phyloP scores from a whole-genome alignment of 2,797 vertebrate species.

The Peromyscus aztecus region DNA sequence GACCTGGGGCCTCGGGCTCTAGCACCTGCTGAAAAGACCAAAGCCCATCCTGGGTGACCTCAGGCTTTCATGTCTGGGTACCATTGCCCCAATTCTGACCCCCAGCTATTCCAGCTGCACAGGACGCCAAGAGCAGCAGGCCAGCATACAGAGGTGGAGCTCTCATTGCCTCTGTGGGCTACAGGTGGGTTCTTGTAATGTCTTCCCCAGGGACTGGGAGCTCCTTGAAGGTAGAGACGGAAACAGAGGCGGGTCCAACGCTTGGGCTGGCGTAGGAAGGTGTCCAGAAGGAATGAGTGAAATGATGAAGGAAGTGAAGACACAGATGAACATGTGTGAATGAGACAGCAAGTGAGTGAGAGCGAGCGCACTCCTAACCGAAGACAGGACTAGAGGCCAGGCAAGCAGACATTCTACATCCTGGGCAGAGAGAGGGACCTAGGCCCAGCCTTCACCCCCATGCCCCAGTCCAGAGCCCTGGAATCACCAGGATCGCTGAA shows the following conservation, averaged over 20 bases:
- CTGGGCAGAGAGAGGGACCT: not conserved
- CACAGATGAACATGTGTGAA: rapidly evolving
- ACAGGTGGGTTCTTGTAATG: not conserved
- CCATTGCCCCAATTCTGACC: not conserved
- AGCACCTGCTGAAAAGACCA: conserved; percentile 63
- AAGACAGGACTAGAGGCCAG: not conserved
- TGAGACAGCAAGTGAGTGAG: not conserved
- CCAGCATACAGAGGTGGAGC: not conserved
- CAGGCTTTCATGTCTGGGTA: not conserved
- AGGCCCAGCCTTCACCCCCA: not conserved
- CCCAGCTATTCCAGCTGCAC: not conserved
- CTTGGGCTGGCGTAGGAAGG: not conserved
- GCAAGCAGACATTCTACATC: not conserved
- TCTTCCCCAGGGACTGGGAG: not conserved
- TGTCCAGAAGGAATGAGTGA: not conserved
- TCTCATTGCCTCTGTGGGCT: not conserved
- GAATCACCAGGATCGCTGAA: not conserved
- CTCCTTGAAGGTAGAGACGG: not conserved
- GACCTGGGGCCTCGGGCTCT: not conserved
- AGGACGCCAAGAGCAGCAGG: not conserved
- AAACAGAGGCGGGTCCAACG: not conserved
- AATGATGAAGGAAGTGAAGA: rapidly evolving
- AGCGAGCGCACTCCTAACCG: not conserved
- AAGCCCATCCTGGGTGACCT: not conserved
- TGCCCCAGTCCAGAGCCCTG: not conserved